Evolutionary conservation across 2,888 invertebrate species (phyloP).

Genomic region (Galerucella nymphaeae): DNA sequence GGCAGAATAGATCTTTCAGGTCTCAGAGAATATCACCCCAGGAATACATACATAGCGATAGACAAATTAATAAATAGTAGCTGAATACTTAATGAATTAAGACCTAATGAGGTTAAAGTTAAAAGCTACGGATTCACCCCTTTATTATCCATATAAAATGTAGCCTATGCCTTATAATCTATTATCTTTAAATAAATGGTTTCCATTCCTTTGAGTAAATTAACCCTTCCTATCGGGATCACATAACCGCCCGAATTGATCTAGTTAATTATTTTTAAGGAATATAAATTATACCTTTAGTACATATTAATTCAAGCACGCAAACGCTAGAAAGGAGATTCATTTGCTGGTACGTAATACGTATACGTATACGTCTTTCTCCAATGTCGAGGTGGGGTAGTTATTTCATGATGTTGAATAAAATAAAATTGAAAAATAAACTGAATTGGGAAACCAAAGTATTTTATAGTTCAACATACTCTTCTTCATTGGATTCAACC

Average conservation of each 20-base stretch:
- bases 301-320: slow-evolving; percentile 41
- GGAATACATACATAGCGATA: too few relatives aligned
- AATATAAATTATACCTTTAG: slow-evolving; percentile 38
- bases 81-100: too few relatives aligned
- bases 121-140: too few relatives aligned
- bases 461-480: too few relatives aligned
- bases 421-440: neutral
- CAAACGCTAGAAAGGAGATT: slow-evolving; percentile 41
- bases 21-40: too few relatives aligned
- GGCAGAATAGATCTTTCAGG: too few relatives aligned
- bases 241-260: slow-evolving; percentile 38
- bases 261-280: slow-evolving; percentile 37
- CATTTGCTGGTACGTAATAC: slow-evolving; percentile 33
- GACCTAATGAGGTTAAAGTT: too few relatives aligned
- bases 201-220: slow-evolving; percentile 30
- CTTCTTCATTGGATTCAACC: too few relatives aligned
- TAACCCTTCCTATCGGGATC: slow-evolving; percentile 41
- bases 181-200: slow-evolving; percentile 13
- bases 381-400: neutral
- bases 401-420: neutral
- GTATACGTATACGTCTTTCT: neutral
- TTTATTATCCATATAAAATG: neutral
- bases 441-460: neutral
- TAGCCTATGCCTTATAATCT: neutral
- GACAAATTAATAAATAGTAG: too few relatives aligned